Conservation (phyloP, 2,888 invertebrate genomes). For the Encarsia formosa region DNA sequence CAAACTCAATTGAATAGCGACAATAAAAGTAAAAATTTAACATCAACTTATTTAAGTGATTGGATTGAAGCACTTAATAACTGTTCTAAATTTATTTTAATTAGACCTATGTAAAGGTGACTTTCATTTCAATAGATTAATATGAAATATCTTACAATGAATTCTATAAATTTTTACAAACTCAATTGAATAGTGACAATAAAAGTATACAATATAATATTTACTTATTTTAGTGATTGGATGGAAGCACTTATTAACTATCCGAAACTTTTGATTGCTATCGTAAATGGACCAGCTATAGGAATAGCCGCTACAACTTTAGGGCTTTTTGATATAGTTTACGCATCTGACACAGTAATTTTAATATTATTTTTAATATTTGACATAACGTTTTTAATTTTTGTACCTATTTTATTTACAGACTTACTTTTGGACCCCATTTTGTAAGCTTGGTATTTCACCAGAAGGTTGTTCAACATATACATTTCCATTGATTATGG, state of each 20-base stretch:
- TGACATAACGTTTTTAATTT: constrained; percentile 3
- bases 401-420: constrained; percentile 41
- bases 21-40: not conserved
- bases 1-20: not conserved
- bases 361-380: constrained; percentile 1
- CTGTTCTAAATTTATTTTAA: constrained; percentile 89
- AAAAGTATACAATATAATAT: constrained; percentile 35
- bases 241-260: constrained; percentile 77
- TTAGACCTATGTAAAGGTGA: not conserved
- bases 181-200: not conserved
- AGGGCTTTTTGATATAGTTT: constrained; percentile 82
- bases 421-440: constrained; percentile 88
- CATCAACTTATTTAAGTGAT: constrained; percentile 54
- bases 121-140: not conserved
- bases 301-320: constrained; percentile 85
- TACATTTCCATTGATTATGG: constrained; percentile 80
- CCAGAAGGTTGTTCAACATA: constrained; percentile 89
- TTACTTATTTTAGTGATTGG: constrained; percentile 57
- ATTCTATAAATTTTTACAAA: not conserved
- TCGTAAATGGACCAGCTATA: constrained; percentile 92
- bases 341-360: constrained; percentile 74
- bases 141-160: not conserved
- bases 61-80: constrained; percentile 75
- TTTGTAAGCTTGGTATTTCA: constrained; percentile 75
- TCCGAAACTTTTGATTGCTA: constrained; percentile 80